Base-by-base conservation (phyloP, 2,888 invertebrate species). In the Apodemia hepburni region DNA sequence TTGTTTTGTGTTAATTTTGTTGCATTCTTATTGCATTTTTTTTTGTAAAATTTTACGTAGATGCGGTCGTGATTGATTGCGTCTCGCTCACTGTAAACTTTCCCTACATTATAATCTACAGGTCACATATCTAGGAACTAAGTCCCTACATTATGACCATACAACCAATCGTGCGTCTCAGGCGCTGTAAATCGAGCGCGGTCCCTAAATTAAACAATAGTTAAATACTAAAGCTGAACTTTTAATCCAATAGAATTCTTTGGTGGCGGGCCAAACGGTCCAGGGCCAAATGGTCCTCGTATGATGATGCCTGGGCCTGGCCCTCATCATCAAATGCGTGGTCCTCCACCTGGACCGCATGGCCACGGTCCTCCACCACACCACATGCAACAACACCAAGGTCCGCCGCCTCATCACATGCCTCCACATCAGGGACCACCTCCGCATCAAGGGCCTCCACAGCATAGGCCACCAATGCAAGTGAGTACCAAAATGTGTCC, bases 391-490 rank as follows among this genome's bases (percentile, higher is more conserved):
- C 86, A 83, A 71, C 90, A 89, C 67, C 88, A 87, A 72, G 89
- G 90, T 33, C 92, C 85, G 5, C 86, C 87, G 51, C 87, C 89
- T 63, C 90, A 89, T 60, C 90, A 92, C 68, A 92, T 93, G 67
- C 92, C 92, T 62, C 89, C 92, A 64, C 90, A 89, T 60, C 90
- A 92, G 75, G 86, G 93, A 64, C 92, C 93, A 58, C 92, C 93
- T 61, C 93, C 92, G 69, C 92, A 92, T 74, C 88, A 93, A 65
- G 91, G 92, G 0, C 92, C 92, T 1, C 92, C 92, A 61, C 89
- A 90, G 15, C 93, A 93, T 69, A 89, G 94, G 65, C 93, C 93
- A 15, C 94, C 93, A 64, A 94, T 93, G 94, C 91, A 88, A 81
- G 90, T 88, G 70, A 61, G 63, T 63, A 27, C 9, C 1, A 38